Base-by-base conservation (phyloP, 1,140 invertebrate species). In the Harlomillsia oculata region DNA sequence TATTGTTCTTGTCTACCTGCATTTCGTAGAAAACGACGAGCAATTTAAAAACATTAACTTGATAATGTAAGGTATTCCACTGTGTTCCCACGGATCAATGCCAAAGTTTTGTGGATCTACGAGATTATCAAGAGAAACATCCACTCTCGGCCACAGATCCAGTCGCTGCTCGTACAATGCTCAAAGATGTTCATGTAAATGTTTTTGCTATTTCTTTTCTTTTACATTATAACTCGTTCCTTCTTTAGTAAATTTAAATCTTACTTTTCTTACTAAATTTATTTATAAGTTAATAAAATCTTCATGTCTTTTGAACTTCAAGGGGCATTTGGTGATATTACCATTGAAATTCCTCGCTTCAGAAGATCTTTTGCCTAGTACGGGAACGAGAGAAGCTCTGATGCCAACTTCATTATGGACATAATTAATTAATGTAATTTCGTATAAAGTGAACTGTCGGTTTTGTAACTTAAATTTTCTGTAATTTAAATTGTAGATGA, bases 271-370 rank as follows among this genome's bases (percentile, higher is more conserved):
- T 9, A 9, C 8, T 34, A 34, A 9, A 34, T n/a, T 34, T 34
- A 9, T 34, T 21, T 50, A 9, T 9, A 3, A 5, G 34, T 36
- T 32, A 34, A 13, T 50, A 50, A 34, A 18, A 34, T 5, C 6
- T 9, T 9, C 0, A 16, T 20, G 11, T 34, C 16, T 9, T 52
- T 53, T 46, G 5, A 18, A 26, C 57, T 74, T 75, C 32, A 68
- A 86, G 79, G 92, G 92, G 21, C 78, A 88, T 70, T 69, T 97
- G 49, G 91, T 96, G 0, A 78, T 88, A 55, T 74, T 95, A 63
- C 91, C 92, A 5, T 70, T 93, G 21, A 73, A 87, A 51, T 97
- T 96, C 71, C 78, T 97, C 16, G 79, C 78, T 62, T 81, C 89
- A 62, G 88, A 93, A 74, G 78, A 62, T 34, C 73, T 95, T 20